Base-by-base conservation (phyloP, 1,140 invertebrate genomes). In the Ceratina calcarata region DNA sequence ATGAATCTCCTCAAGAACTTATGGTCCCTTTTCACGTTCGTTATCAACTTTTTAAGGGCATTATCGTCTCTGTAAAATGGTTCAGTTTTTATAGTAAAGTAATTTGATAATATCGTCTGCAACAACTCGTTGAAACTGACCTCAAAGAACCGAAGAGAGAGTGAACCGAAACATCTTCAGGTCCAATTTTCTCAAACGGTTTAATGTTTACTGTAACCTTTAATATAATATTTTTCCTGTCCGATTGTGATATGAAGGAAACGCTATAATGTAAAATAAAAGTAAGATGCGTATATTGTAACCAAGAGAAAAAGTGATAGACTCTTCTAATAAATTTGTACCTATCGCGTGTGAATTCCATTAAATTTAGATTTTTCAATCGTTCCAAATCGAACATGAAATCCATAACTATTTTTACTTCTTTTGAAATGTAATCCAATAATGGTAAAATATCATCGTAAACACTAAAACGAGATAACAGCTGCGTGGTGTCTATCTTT, bases 1-100 rank as follows among this genome's bases (percentile, higher is more conserved):
- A 90, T 90, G 60, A 84, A 90, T 60, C 85, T 86, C 0, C 83
- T 80, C 24, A 91, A 58, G 53, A 91, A 91, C 61, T 79, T 86
- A 27, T 85, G 62, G 57, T 91, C 86, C 57, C 53, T 89, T 82
- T 87, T 91, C 71, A 90, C 72, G 73, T 90, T 89, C 58, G 37
- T 82, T 65, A 91, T 86, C 58, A 91, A 82, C 32, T 81, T 73
- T 78, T 87, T 88, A 62, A 91, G 37, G 7, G 2, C 69, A 12
- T 86, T 83, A 10, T 61, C 81, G 69, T 81, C 86, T 22, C 90
- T 91, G 66, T 61, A 87, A 90, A 65, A 66, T 15, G 70, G 45
- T 57, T 60, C 66, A 53, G 16, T 10, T 57, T 32, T n/a, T 66
- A 24, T 6, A 49, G 4, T 57, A 16, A 60, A 55, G 37, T 7